Base-by-base conservation (phyloP, 2,797 vertebrate species). In the Chaunax sp. region DNA sequence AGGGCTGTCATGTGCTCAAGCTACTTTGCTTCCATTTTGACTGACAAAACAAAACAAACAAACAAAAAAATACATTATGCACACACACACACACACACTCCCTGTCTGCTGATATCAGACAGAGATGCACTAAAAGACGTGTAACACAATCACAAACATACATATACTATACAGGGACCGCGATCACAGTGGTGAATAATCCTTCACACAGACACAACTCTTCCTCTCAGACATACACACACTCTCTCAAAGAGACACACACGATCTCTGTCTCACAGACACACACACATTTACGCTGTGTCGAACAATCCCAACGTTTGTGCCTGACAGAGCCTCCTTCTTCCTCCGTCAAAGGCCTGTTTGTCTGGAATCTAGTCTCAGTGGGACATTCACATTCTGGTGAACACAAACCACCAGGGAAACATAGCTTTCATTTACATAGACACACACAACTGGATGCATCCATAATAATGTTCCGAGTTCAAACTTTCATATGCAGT, bases 301-400 rank as follows among this genome's bases (percentile, higher is more conserved):
- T 58, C 8, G 22, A 86, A 92, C 91, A 92, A 90, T 92, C 80
- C 78, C 70, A 56, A 54, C 19, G 78, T 84, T 87, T 92, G 87
- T 84, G 65, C 86, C 78, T 84, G 71, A 92, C 90, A 94, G 92
- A 88, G 90, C 82, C 74, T 50, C 72, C 68, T 90, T 93, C 81
- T 88, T 81, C 69, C 69, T 75, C 74, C 22, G 44, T 90, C 78
- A 92, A 92, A 91, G 82, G 77, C 69, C 71, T 53, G 63, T 85
- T 89, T 94, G 92, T 93, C 73, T 84, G 56, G 52, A 65, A 56
- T 64, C 46, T 61, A 84, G 72, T 60, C 83, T 83, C 77, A 72
- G 78, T 83, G 74, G 79, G 76, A 82, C 84, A 77, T 84, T 89
- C 75, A 79, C 65, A 85, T 86, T 82, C 85, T 83, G 59, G 45